Percentiles rank a stretch among this genome's conserved stretches.
Conservation (phyloP, 2,113 vertebrate species). For the Hemibagrus wyckioides region DNA sequence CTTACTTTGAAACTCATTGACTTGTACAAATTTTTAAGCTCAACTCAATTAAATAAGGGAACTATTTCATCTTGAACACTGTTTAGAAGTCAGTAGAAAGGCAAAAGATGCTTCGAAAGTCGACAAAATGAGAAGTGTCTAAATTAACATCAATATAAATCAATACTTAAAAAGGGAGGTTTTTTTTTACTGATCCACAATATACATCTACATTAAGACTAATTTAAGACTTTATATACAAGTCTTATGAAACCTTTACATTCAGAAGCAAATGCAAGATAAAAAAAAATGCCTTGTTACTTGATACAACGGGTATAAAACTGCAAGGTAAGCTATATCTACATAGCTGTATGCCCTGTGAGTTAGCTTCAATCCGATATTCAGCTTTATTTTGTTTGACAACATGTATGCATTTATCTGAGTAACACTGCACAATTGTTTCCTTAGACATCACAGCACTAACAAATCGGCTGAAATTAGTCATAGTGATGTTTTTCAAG, state of each 20-base stretch:
- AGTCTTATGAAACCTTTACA: neutral
- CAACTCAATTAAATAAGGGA: neutral
- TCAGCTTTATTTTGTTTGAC: neutral
- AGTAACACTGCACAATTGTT: neutral
- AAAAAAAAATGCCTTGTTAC: neutral
- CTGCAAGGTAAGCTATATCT: neutral
- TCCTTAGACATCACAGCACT: neutral
- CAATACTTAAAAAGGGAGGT: neutral
- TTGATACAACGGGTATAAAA: neutral
- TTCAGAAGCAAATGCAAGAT: neutral
- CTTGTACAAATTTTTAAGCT: neutral
- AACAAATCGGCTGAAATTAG: neutral
- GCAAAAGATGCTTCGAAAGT: neutral
- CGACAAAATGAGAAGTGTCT: neutral
- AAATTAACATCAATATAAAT: neutral
- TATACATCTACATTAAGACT: neutral
- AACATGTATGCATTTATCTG: neutral
- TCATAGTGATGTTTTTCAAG: neutral
- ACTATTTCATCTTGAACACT: neutral
- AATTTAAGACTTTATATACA: neutral
- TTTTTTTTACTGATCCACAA: neutral
- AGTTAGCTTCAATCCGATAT: neutral
- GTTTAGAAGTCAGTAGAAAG: neutral
- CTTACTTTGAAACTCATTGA: neutral
- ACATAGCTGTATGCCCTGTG: neutral